Evolutionary conservation across 2,888 invertebrate genomes (phyloP).

Genomic region (Drosophila testacea): DNA sequence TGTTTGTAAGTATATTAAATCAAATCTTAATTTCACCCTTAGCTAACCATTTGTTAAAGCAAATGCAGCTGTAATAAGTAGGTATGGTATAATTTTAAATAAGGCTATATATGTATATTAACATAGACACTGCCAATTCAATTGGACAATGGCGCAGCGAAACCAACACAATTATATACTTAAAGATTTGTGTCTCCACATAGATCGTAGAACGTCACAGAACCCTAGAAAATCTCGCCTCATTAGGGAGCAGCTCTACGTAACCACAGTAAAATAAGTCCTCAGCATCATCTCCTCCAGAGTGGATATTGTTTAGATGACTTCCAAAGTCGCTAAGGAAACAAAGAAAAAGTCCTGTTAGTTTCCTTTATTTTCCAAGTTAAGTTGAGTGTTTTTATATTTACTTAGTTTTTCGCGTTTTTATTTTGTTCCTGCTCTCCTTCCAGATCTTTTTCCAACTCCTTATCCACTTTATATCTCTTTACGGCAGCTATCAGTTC

Average conservation of each 20-base stretch:
- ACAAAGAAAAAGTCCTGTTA: background rate
- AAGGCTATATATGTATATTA: conserved; percentile 38
- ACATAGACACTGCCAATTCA: conserved; percentile 67
- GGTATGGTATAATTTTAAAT: conserved; percentile 34
- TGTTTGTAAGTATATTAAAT: conserved; percentile 47
- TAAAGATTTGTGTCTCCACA: conserved; percentile 42
- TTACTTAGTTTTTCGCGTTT: conserved; percentile 43
- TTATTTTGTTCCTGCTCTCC: conserved; percentile 24
- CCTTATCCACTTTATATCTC: conserved; percentile 21
- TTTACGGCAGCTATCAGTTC: conserved; percentile 8
- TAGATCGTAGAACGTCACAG: conserved; percentile 26
- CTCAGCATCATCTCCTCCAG: conserved; percentile 13
- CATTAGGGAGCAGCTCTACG: conserved; percentile 5
- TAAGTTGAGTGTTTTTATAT: background rate
- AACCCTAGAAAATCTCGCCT: conserved; percentile 5
- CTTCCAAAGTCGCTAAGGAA: conserved; percentile 1
- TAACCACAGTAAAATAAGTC: conserved; percentile 17
- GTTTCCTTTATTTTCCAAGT: background rate
- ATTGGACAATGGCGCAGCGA: conserved; percentile 60
- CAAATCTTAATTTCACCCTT: conserved; percentile 53
- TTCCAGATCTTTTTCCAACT: conserved; percentile 8
- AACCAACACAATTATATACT: conserved; percentile 44
- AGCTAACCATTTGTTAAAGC: conserved; percentile 45
- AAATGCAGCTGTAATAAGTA: conserved; percentile 43
- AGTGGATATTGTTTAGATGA: conserved; percentile 2